phyloP scores from a whole-genome alignment of 1,140 invertebrate genomes.

The Aphidius ervi region DNA sequence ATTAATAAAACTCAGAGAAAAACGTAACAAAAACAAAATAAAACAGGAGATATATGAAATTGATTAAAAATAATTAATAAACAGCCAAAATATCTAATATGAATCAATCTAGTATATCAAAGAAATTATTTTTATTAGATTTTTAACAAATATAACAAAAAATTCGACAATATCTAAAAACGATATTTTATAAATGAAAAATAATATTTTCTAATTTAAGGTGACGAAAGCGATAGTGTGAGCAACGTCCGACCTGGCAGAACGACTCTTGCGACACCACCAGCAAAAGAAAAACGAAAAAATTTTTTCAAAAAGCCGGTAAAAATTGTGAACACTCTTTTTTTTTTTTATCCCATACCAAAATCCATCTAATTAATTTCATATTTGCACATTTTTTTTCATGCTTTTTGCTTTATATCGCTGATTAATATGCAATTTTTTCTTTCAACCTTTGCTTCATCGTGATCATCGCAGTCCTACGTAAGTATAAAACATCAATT shows the following conservation, averaged over 20 bases:
- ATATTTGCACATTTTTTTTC: slow-evolving; percentile 3
- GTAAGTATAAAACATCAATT: slow-evolving; percentile 37
- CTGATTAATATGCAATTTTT: slow-evolving; percentile 10
- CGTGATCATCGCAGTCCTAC: slow-evolving; percentile 40
- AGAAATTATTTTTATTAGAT: no score
- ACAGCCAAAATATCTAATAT: not conserved
- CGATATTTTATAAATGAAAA: no score
- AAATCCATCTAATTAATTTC: not conserved
- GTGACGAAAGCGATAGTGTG: slow-evolving; percentile 76
- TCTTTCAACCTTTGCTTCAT: slow-evolving; percentile 3
- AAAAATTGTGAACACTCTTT: slow-evolving; percentile 28
- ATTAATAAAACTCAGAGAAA: not conserved
- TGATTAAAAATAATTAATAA: not conserved
- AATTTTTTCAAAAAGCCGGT: slow-evolving; percentile 96
- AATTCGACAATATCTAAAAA: no score
- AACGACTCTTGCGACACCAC: slow-evolving; percentile 77
- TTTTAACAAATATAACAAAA: no score
- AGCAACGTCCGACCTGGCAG: slow-evolving; percentile 71
- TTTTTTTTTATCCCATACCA: not conserved
- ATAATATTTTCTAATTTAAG: slow-evolving; percentile 41
- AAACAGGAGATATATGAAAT: not conserved
- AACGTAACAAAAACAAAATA: not conserved
- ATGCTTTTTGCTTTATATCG: slow-evolving; percentile 1
- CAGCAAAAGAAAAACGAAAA: slow-evolving; percentile 96
- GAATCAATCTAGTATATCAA: not conserved